These are phyloP conservation scores for Panzeria rudis DNA, from an alignment of 2,888 invertebrate species.

Conservation along the genomic window DNA sequence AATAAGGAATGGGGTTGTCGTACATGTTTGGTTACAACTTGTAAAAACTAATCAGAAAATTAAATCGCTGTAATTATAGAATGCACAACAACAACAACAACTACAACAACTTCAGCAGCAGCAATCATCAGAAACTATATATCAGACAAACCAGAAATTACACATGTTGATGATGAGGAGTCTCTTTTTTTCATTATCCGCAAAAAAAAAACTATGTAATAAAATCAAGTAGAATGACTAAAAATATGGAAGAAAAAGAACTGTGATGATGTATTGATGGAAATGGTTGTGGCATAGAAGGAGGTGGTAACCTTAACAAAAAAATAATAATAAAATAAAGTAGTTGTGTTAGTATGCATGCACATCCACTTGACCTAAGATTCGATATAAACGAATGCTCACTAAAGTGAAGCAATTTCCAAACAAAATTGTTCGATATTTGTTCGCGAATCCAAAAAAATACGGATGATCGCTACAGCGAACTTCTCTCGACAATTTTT, in stretches of 20 bases:
- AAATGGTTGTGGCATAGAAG: constrained; percentile 67
- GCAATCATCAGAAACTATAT: constrained; percentile 47
- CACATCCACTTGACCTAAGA: not conserved
- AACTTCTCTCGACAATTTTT: no score
- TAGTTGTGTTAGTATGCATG: constrained; percentile 3
- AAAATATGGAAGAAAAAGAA: constrained; percentile 31
- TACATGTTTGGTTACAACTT: constrained; percentile 75
- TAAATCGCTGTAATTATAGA: constrained; percentile 83
- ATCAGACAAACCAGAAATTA: constrained; percentile 55
- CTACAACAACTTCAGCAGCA: constrained; percentile 26
- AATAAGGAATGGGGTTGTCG: constrained; percentile 68
- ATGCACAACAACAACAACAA: constrained; percentile 76
- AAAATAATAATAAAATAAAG: constrained; percentile 54
- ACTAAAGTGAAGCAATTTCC: no score
- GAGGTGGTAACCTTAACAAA: constrained; percentile 65
- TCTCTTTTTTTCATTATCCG: constrained; percentile 16
- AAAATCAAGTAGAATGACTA: constrained; percentile 28
- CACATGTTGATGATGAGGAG: constrained; percentile 53
- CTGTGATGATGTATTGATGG: constrained; percentile 71
- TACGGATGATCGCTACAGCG: no score
- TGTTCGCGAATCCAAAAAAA: no score
- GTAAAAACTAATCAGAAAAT: constrained; percentile 82
- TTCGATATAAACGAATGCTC: no score
- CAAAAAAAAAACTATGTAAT: constrained; percentile 22
- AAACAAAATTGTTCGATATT: no score